Base-by-base conservation (phyloP, 1,140 invertebrate genomes). In the Trinorchestia longiramus region DNA sequence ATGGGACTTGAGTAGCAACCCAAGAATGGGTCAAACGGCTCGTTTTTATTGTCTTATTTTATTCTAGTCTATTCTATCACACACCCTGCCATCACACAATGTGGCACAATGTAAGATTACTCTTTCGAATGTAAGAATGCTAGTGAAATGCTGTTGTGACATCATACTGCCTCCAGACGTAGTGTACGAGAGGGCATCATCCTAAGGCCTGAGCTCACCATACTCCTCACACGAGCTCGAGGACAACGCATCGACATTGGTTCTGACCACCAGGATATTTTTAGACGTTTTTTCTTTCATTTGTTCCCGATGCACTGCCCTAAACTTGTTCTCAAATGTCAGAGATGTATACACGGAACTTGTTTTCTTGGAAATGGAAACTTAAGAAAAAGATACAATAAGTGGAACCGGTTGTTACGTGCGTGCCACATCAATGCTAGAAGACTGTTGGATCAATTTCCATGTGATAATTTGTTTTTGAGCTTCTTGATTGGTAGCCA, bases 231-330 rank as follows among this genome's bases (percentile, higher is more conserved):
- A 19, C 47, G 19, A 53, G n/a, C n/a, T n/a, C 47, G 47, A 53
- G 19, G 47, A 6, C 47, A 8, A 6, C 47, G 19, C 47, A 53
- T 53, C 47, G 47, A 53, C 47, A 53, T 77, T 23, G 62, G 62
- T 23, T 3, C 15, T 43, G 42, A 11, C 42, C 42, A 53, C 94
- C 19, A 43, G 94, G 0, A 40, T 95, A 95, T 95, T 43, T 44
- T 53, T 62, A 95, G 43, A 40, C 11, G n/a, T 94, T 94, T 47
- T 44, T 44, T 44, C 45, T 44, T 94, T 15, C 91, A 44, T 23
- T 94, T 94, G 45, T 94, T 77, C 62, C 91, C 45, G 91, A 23
- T 94, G 43, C 91, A 94, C 91, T 40, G 43, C 91, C 11, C 62
- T 23, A 77, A 77, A 77, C 62, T 77, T 1, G 15, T 77, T 77